Base-by-base conservation (phyloP, 2,888 invertebrate genomes). In the Drosophila koepferae region DNA sequence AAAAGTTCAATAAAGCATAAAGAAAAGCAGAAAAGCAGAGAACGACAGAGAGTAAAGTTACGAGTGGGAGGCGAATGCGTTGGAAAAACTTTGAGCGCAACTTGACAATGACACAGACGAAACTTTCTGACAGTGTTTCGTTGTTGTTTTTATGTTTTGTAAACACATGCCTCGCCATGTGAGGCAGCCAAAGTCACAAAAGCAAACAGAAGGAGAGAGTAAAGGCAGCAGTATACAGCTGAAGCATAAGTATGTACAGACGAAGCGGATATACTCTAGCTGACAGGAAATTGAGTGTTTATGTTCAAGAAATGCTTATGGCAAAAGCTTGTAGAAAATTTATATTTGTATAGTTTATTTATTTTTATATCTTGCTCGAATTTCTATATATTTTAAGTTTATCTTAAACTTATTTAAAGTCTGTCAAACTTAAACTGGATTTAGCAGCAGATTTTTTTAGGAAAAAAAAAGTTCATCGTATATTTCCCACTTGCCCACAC, bases 1-100 rank as follows among this genome's bases (percentile, higher is more conserved):
- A 82, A 90, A 86, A 86, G 90, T 86, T 88, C 77, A 90, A 90
- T 86, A 90, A 80, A 72, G 88, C 86, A 73, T 68, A 86, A 85
- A 74, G 71, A 70, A 77, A 56, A 58, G 4, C 43, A 20, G 23
- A 10, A 14, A 31, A 51, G 3, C 10, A 41, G 40, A 10, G 28
- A 10, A n/a, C 12, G 34, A 16, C 12, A 20, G 55, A 16, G 48
- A 14, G 44, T 4, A 16, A n/a, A 38, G 54, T 18, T 38, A 12
- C 18, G n/a, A 44, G 48, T 34, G 38, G 28, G 46, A 12, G 41
- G 38, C n/a, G 49, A 14, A 46, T 64, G 23, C 53, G 60, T 38
- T 61, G 53, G 51, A 44, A 75, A 72, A 84, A 89, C 86, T 89
- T 89, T 70, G 68, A 63, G 49, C 86, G 54, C 85, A 84, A 84